Evolutionary conservation across 2,113 vertebrate species (phyloP).

Genomic region (Osmerus eperlanus): DNA sequence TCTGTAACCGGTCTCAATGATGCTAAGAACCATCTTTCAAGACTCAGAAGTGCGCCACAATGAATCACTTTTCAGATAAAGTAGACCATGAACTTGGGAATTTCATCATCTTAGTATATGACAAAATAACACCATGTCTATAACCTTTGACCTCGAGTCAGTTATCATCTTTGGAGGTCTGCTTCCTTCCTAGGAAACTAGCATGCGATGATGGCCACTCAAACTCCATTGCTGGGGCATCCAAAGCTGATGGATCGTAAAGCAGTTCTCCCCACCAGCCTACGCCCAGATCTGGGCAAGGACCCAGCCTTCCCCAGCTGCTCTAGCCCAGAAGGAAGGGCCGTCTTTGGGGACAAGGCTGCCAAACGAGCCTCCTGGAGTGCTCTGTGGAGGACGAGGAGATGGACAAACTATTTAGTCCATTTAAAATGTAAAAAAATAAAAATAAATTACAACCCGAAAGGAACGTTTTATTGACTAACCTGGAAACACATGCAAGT

Average conservation of each 20-base stretch:
- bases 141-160: background rate
- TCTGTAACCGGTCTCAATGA: constrained; percentile 14
- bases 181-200: background rate
- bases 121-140: background rate
- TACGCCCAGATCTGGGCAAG: constrained; percentile 58
- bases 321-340: constrained; percentile 32
- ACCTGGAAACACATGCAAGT: background rate
- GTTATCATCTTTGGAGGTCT: too few species aligned
- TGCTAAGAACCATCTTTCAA: background rate
- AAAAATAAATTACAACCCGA: too few species aligned
- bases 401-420: background rate
- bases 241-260: constrained; percentile 81
- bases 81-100: background rate
- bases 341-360: constrained; percentile 65
- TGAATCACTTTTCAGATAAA: background rate
- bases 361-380: constrained; percentile 82
- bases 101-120: background rate
- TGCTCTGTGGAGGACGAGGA: constrained; percentile 69
- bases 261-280: constrained; percentile 75
- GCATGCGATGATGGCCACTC: background rate
- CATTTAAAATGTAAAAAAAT: background rate
- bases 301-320: constrained; percentile 35
- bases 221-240: constrained; percentile 42
- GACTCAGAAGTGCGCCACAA: background rate
- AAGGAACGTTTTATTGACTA: background rate